Evolutionary conservation across 2,888 invertebrate species (phyloP).

Genomic region (Beris morrisii): DNA sequence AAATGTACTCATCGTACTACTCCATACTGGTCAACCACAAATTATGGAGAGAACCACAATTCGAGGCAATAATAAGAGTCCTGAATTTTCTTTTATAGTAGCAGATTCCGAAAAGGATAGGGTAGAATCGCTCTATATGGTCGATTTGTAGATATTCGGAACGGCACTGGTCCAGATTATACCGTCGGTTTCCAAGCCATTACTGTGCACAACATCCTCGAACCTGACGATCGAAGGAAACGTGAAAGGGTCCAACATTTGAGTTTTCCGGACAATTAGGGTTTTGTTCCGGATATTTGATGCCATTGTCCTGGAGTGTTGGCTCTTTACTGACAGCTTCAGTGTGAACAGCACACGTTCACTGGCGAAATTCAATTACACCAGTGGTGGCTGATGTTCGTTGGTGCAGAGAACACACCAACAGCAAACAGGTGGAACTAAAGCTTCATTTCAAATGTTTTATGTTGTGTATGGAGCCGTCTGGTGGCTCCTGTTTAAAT

Average conservation of each 20-base stretch:
- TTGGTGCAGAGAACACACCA: too few relatives aligned
- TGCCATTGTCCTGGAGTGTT: slow-evolving; percentile 19
- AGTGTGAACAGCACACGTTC: too few relatives aligned
- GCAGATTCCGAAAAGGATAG: too few relatives aligned
- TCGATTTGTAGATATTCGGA: background rate
- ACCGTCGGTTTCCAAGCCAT: slow-evolving; percentile 15
- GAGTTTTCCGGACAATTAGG: slow-evolving; percentile 33
- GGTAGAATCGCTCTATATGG: too few relatives aligned
- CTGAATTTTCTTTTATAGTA: background rate
- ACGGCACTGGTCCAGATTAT: slow-evolving; percentile 14
- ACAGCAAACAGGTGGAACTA: too few relatives aligned
- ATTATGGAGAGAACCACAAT: slow-evolving; percentile 4
- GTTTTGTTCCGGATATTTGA: slow-evolving; percentile 33
- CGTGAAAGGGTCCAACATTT: slow-evolving; percentile 20
- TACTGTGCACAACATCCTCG: slow-evolving; percentile 1
- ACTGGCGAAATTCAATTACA: too few relatives aligned
- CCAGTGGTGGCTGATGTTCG: too few relatives aligned
- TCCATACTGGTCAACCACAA: background rate
- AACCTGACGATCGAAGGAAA: slow-evolving; percentile 12
- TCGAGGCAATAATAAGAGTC: slow-evolving; percentile 13
- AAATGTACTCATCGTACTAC: too few relatives aligned
- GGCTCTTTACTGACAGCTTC: too few relatives aligned
- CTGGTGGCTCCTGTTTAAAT: too few relatives aligned
- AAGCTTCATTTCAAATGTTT: too few relatives aligned
- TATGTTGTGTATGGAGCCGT: too few relatives aligned